A percentile compares a stretch with the other conserved stretches of the same genome.
Evolutionary conservation across 2,888 invertebrate genomes (phyloP).

Genomic region (Ormyrus rosae): DNA sequence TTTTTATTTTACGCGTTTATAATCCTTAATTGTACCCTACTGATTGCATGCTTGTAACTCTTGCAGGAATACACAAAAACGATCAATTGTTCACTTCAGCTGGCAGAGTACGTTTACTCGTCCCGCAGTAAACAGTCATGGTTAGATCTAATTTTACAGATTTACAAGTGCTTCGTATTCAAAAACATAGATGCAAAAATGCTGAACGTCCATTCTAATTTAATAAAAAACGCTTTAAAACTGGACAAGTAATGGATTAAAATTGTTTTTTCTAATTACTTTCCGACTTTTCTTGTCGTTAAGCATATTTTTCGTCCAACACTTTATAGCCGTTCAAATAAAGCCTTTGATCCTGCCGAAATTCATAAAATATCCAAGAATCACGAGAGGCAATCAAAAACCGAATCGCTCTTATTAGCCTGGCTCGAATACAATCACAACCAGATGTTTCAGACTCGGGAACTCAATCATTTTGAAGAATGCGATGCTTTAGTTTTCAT

Average conservation of each 20-base stretch:
- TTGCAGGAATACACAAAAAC: not conserved
- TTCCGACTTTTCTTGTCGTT: no score
- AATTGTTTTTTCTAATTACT: no score
- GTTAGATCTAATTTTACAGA: conserved; percentile 81
- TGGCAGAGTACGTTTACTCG: conserved; percentile 58
- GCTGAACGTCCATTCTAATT: not conserved
- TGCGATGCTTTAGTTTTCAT: conserved; percentile 79
- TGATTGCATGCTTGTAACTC: no score
- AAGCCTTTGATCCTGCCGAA: no score
- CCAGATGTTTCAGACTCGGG: conserved; percentile 69
- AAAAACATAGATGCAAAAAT: conserved; percentile 65
- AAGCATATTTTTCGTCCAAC: no score
- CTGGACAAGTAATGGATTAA: conserved; percentile 20
- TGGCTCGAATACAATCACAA: conserved; percentile 76
- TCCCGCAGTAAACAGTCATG: conserved; percentile 76
- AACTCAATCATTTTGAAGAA: conserved; percentile 75
- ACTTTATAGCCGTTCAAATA: no score
- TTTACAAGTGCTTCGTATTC: conserved; percentile 79
- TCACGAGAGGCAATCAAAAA: conserved; percentile 33
- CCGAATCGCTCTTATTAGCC: conserved; percentile 71
- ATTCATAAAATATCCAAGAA: not conserved
- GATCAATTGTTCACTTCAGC: conserved; percentile 31
- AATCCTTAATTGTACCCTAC: no score
- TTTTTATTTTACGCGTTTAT: no score
- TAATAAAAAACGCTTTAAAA: conserved; percentile 2